Evolutionary conservation across 2,113 vertebrate species (phyloP).

Genomic region (Stegastes partitus): DNA sequence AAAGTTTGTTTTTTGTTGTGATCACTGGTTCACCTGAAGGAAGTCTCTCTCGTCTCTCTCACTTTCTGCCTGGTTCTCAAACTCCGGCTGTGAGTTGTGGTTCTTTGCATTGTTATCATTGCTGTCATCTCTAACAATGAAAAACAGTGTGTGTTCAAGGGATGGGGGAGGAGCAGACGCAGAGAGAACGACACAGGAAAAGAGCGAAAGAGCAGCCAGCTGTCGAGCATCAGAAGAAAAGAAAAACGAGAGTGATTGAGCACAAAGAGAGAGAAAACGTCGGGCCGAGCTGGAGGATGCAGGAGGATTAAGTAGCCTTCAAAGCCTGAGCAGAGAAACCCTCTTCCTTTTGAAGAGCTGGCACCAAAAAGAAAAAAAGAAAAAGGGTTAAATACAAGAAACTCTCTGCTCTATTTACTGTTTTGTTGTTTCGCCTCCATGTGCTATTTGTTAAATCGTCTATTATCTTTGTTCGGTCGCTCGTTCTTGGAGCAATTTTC

Average conservation of each 20-base stretch:
- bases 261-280: conserved; percentile 63
- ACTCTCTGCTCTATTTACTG: not conserved
- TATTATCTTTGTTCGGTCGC: not conserved
- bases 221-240: conserved; percentile 70
- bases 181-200: conserved; percentile 62
- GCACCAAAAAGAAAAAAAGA: not conserved
- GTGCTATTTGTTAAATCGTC: conserved; percentile 9
- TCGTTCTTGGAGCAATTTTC: conserved; percentile 9
- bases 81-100: conserved; percentile 59
- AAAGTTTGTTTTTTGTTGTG: conserved; percentile 40
- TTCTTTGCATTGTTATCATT: conserved; percentile 79
- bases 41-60: conserved; percentile 15
- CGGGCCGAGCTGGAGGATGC: conserved; percentile 55
- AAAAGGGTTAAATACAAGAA: not conserved
- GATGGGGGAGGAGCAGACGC: conserved; percentile 74
- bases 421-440: not conserved
- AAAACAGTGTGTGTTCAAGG: conserved; percentile 77
- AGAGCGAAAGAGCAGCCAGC: conserved; percentile 74
- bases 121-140: conserved; percentile 84
- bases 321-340: conserved; percentile 22
- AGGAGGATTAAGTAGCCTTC: conserved; percentile 43
- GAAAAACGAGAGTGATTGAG: conserved; percentile 65
- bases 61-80: conserved; percentile 32
- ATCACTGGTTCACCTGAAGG: conserved; percentile 62
- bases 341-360: not conserved